A percentile compares a stretch with the other conserved stretches of the same genome.
phyloP scores from a whole-genome alignment of 2,888 invertebrate genomes.

The Lasioglossum vierecki region DNA sequence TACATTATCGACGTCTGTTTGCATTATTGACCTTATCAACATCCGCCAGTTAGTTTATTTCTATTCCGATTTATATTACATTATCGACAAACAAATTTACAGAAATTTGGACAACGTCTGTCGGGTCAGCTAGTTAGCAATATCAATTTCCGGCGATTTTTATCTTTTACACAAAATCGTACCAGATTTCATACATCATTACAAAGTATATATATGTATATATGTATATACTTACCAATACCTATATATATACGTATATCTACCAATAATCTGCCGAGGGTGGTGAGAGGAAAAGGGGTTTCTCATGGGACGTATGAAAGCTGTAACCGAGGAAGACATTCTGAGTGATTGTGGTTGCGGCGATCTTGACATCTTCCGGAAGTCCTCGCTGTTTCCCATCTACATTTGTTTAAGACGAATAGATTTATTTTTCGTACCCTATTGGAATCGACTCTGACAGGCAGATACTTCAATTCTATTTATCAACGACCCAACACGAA shows the following conservation, averaged over 20 bases:
- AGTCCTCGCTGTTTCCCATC: slow-evolving; percentile 72
- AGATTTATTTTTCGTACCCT: slow-evolving; percentile 60
- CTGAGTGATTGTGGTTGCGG: slow-evolving; percentile 83
- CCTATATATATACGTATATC: not conserved
- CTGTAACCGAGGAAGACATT: slow-evolving; percentile 82
- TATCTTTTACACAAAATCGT: not conserved
- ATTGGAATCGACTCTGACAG: slow-evolving; percentile 13
- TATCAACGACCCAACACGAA: not conserved
- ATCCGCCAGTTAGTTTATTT: too few relatives aligned
- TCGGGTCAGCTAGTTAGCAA: too few relatives aligned
- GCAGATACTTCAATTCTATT: not conserved
- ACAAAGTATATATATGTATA: not conserved
- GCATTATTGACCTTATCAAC: too few relatives aligned
- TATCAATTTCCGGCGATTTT: not conserved
- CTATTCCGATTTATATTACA: too few relatives aligned
- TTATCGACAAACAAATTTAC: too few relatives aligned
- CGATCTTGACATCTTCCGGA: slow-evolving; percentile 81
- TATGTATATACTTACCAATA: not conserved
- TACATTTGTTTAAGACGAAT: slow-evolving; percentile 72
- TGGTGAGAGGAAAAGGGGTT: slow-evolving; percentile 76
- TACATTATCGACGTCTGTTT: too few relatives aligned
- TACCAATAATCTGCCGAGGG: slow-evolving; percentile 69
- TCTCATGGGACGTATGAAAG: slow-evolving; percentile 82
- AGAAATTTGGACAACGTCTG: too few relatives aligned
- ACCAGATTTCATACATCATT: not conserved